Conservation (phyloP, 2,888 invertebrate genomes). For the Diarsia rubi region DNA sequence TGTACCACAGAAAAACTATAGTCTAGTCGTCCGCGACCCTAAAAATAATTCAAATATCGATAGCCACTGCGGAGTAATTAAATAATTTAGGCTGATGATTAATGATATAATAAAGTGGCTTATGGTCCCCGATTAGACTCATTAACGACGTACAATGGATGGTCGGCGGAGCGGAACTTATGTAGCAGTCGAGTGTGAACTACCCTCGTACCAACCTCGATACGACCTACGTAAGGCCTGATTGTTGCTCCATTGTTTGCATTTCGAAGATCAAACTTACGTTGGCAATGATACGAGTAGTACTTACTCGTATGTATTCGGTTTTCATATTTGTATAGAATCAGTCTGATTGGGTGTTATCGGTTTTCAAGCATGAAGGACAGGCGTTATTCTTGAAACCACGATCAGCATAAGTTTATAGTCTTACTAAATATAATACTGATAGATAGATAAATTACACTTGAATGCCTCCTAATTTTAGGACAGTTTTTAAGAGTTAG, state of each 20-base stretch:
- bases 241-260: conserved; percentile 61
- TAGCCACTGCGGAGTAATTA: conserved; percentile 44
- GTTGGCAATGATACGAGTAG: background rate
- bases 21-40: background rate
- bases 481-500: background rate
- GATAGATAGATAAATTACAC: background rate
- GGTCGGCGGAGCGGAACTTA: conserved; percentile 82
- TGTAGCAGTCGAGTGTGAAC: conserved; percentile 85
- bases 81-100: conserved; percentile 64
- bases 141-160: conserved; percentile 79
- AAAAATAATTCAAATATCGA: conserved; percentile 13
- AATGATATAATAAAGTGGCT: conserved; percentile 72
- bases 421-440: background rate
- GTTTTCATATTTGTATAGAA: conserved; percentile 15
- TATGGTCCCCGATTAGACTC: conserved; percentile 72
- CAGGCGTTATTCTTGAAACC: background rate
- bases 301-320: background rate
- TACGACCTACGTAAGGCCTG: conserved; percentile 66
- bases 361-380: background rate
- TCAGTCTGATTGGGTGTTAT: conserved; percentile 2
- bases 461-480: background rate
- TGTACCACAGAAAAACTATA: background rate
- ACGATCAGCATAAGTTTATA: background rate
- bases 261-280: conserved; percentile 43
- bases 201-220: conserved; percentile 73